Evolutionary conservation across 2,113 vertebrate genomes (phyloP).

Genomic region (Indri indri): DNA sequence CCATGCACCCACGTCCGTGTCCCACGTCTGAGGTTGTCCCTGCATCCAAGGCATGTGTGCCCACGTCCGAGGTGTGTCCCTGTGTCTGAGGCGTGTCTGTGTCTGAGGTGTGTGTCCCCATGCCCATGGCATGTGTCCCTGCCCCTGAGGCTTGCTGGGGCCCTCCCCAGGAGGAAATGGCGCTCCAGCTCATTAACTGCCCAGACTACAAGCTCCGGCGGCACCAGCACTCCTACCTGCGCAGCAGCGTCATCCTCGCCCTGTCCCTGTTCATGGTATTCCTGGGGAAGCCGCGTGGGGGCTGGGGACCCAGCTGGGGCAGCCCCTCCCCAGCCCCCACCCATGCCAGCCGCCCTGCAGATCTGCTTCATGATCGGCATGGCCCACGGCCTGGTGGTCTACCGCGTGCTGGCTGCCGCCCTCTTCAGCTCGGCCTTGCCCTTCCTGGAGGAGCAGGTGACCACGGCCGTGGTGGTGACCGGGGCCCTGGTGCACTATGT

Average conservation of each 20-base stretch:
- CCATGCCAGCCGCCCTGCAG: slow-evolving; percentile 71
- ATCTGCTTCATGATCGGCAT: slow-evolving; percentile 90
- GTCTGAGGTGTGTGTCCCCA: too few relatives aligned
- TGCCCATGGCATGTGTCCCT: not conserved
- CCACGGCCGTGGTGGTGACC: slow-evolving; percentile 80
- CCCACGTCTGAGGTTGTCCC: not conserved
- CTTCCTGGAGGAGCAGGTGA: slow-evolving; percentile 85
- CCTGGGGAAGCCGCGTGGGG: accelerated
- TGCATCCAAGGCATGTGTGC: not conserved
- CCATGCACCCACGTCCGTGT: not conserved
- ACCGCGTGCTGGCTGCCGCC: slow-evolving; percentile 85
- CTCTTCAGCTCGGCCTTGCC: slow-evolving; percentile 74
- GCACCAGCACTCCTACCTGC: slow-evolving; percentile 89
- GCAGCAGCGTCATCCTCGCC: slow-evolving; percentile 85
- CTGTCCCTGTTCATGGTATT: slow-evolving; percentile 89
- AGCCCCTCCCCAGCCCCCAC: accelerated
- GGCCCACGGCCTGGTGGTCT: slow-evolving; percentile 90
- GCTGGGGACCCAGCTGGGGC: accelerated
- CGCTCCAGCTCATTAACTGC: slow-evolving; percentile 88
- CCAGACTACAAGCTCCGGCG: slow-evolving; percentile 63
- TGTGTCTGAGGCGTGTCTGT: not conserved
- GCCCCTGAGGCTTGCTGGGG: not conserved
- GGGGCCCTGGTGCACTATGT: slow-evolving; percentile 93
- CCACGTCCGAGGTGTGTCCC: not conserved
- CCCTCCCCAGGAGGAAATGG: slow-evolving; percentile 90